Base-by-base conservation (phyloP, 2,888 invertebrate species). In the Aphodius sticticus region DNA sequence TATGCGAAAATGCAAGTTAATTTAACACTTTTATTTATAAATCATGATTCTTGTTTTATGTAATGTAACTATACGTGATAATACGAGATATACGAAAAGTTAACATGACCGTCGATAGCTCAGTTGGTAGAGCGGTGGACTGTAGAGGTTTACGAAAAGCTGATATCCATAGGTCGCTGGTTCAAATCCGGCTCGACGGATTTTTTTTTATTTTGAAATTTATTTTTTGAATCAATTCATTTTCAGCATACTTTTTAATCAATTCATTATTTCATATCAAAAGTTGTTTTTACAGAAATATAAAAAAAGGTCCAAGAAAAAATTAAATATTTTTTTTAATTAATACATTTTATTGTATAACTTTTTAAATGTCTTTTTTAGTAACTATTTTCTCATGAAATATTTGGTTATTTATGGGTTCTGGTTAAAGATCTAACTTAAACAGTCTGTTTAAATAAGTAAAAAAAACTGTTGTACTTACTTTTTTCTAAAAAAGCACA, bases 171-270 rank as follows among this genome's bases (percentile, higher is more conserved):
- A 92, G 92, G 92, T 92, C 92, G 91, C 92, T 92, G 92, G 92
- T 92, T 92, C 92, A 92, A 92, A 92, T 92, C 92, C 92, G 92
- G 92, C 91, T 92, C 92, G 92, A 92, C 92, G 92, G 92, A 92
- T 76, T 84, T 75, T 82, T 84, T 84, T 85, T 83, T 82, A 83
- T 70, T 38, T 70, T 16, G 70, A 36, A 26, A 16, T 75, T 78
- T 69, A 76, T 37, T 16, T 12, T 26, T 16, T 71, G 0, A 77
- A 53, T n/a, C 38, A 7, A 14, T 77, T n/a, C n/a, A n/a, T n/a
- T n/a, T n/a, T n/a, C n/a, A n/a, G n/a, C n/a, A n/a, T 70, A 26
- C 15, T 15, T 14, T 71, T 72, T 26, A 72, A 36, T 72, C 3
- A 72, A 36, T 16, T 72, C 26, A 16, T 26, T 53, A 53, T 53